Base-by-base conservation (phyloP, 2,113 vertebrate species). In the Paratilapia polleni region DNA sequence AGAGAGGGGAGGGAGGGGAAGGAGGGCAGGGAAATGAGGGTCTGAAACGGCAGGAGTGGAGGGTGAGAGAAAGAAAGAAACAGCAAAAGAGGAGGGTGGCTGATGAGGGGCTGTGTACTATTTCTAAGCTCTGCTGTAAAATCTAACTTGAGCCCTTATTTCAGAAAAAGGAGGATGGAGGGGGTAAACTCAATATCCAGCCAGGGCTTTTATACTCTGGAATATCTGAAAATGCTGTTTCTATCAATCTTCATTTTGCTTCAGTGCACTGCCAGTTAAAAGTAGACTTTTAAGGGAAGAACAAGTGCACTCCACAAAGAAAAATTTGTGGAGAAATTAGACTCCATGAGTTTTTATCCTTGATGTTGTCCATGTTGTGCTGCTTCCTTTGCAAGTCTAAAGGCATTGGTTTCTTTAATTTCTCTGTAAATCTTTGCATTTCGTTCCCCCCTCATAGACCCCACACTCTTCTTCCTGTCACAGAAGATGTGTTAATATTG, bases 401-500 rank as follows among this genome's bases (percentile, higher is more conserved):
- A 70, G 84, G 85, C 80, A 85, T 84, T 83, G 88, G 81, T 92
- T 81, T 64, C 86, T 93, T 89, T 87, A 70, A 86, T 94, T 93
- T 91, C 82, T 85, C 84, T 87, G 78, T 77, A 91, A 87, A 90
- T 82, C 59, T 81, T 57, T 86, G 74, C 59, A 86, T 92, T 86
- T 90, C 89, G 89, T 86, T 31, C 86, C 83, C 83, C 81, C 83
- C 75, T 77, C 49, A 80, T 62, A 77, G 57, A 62, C 41, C 77
- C 79, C 49, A 59, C 66, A 34, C 57, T 86, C 82, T 66, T 87
- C 85, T 73, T 82, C 88, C 90, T 91, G 92, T 89, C 90, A 90
- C 47, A 85, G 84, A 85, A 87, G 92, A 94, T 89, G 92, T 94
- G 94, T 94, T 95, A 94, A 94, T 95, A 93, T 89, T 88, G 86